Evolutionary conservation across 2,888 invertebrate genomes (phyloP).

Genomic region (Acleris emargana): DNA sequence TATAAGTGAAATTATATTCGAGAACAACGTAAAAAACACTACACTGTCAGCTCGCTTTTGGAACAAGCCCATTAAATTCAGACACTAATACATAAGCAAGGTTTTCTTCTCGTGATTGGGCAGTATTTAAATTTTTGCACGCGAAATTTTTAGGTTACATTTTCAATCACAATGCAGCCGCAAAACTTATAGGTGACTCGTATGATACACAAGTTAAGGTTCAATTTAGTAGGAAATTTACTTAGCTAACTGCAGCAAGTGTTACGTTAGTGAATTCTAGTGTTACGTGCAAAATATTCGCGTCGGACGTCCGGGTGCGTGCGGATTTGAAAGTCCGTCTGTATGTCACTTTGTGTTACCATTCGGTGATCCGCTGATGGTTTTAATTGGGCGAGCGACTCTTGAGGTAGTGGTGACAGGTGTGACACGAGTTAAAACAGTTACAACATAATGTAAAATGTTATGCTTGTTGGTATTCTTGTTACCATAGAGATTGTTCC

Average conservation of each 20-base stretch:
- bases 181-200: not conserved
- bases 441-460: not conserved
- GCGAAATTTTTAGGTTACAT: conserved; percentile 14
- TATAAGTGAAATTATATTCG: no score
- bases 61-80: no score
- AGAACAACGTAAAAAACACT: no score
- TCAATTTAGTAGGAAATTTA: not conserved
- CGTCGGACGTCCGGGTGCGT: conserved; percentile 31
- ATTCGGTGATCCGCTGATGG: conserved; percentile 7
- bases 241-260: not conserved
- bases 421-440: conserved; percentile 3
- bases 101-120: conserved; percentile 5
- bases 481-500: no score
- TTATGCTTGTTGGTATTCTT: no score
- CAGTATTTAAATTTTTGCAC: conserved; percentile 13
- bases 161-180: not conserved
- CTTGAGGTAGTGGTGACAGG: conserved; percentile 5
- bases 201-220: not conserved
- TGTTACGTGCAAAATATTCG: conserved; percentile 36
- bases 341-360: conserved; percentile 30
- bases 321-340: conserved; percentile 32
- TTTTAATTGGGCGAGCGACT: conserved; percentile 21
- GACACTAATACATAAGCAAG: no score
- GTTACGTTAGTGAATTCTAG: conserved; percentile 27
- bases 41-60: no score